A percentile compares a stretch with the other conserved stretches of the same genome.
Conservation (phyloP, 2,113 vertebrate species). For the Phyllostomus hastatus region DNA sequence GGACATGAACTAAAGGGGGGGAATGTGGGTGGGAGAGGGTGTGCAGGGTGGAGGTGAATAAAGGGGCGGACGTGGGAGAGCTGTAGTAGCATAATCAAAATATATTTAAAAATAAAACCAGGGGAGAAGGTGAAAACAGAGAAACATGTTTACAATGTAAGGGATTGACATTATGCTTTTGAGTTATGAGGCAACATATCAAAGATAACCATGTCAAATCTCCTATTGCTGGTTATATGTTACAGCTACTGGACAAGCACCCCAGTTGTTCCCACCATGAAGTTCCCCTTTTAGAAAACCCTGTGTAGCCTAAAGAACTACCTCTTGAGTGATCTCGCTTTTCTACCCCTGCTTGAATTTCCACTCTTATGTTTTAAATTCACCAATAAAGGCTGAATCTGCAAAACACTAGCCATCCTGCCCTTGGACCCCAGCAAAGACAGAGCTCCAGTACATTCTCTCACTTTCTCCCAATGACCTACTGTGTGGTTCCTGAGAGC, state of each 20-base stretch:
- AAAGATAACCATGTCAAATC: not conserved
- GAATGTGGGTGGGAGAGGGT: no score
- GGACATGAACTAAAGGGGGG: no score
- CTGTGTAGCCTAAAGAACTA: not conserved
- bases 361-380: not conserved
- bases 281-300: not conserved
- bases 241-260: not conserved
- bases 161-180: not conserved
- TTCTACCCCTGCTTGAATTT: not conserved
- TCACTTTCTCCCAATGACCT: not conserved
- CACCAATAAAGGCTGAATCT: not conserved
- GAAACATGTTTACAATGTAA: not conserved
- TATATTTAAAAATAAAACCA: not conserved
- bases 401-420: not conserved
- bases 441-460: not conserved
- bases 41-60: no score
- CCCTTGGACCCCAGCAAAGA: not conserved
- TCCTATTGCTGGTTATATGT: not conserved
- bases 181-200: not conserved
- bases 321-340: rapidly evolving
- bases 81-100: no score
- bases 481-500: not conserved
- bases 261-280: not conserved
- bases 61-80: no score
- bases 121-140: not conserved